These are phyloP conservation scores for Neopelma chrysocephalum DNA, from an alignment of 2,797 vertebrate genomes.

Conservation along the genomic window DNA sequence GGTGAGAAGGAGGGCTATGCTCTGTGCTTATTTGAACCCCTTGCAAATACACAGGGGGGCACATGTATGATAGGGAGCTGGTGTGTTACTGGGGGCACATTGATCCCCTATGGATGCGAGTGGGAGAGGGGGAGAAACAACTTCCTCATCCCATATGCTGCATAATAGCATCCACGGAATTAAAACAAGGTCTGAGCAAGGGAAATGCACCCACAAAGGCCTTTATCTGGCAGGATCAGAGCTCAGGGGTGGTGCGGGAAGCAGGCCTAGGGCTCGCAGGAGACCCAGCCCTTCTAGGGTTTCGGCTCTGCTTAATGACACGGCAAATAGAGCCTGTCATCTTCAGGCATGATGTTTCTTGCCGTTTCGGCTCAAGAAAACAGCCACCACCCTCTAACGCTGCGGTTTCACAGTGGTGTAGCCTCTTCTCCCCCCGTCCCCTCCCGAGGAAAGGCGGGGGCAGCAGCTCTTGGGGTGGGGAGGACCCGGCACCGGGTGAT, in stretches of 20 bases:
- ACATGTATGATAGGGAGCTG: accelerated
- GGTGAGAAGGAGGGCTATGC: background rate
- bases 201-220: background rate
- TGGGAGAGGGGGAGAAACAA: background rate
- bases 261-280: conserved; percentile 39
- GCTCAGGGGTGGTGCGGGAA: conserved; percentile 10
- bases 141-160: background rate
- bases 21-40: background rate
- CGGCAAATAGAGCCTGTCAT: conserved; percentile 86
- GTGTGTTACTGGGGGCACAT: background rate
- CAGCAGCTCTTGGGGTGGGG: background rate
- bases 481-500: accelerated
- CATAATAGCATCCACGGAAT: background rate
- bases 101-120: accelerated
- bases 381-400: conserved; percentile 22
- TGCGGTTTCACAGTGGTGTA: background rate
- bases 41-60: background rate
- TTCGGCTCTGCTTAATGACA: conserved; percentile 88
- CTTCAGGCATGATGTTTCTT: conserved; percentile 68
- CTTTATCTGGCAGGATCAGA: conserved; percentile 58
- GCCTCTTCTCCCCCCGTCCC: background rate
- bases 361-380: conserved; percentile 62
- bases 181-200: background rate
- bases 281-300: conserved; percentile 76
- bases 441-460: background rate